Base-by-base conservation (phyloP, 2,113 vertebrate species). In the Elachura formosa region DNA sequence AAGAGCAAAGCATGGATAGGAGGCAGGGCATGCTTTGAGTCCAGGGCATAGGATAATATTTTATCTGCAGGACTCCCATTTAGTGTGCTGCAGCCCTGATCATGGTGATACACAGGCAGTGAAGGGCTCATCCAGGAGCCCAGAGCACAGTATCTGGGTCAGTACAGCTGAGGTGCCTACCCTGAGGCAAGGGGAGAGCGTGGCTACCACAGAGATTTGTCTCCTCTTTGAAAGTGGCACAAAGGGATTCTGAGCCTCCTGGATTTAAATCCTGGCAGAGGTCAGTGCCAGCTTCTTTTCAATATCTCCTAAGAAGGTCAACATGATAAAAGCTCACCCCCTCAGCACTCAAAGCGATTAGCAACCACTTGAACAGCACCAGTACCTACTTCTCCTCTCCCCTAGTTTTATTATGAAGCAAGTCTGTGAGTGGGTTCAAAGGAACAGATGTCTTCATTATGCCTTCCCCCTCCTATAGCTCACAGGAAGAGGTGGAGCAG, bases 371-470 rank as follows among this genome's bases (percentile, higher is more conserved):
- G 38, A 93, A 68, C 17, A 59, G 71, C 59, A 82, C 79, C 74
- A 78, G 14, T n/a, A 86, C 78, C 64, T 84, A 80, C 68, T 89
- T 55, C 92, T 80, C 54, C 89, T 88, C 49, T 89, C 74, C 43
- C 59, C 48, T 38, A 28, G 58, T 92, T 90, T 87, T 92, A 90
- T 80, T 89, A 87, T 67, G 62, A 71, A 78, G 79, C 24, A 92
- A 94, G 45, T n/a, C 49, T 87, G 80, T 69, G 81, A 94, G 80
- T 69, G 56, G 80, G 84, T 91, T 95, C 93, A 85, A 94, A 94
- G 82, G 78, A 97, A 94, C 96, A 96, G 96, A 96, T 97, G 96
- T 96, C 95, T 89, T 86, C 49, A 94, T 93, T 95, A 92, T 95
- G 67, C 56, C 56, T 82, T 72, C 28, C n/a, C 7, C 23, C 59